Evolutionary conservation across 2,113 vertebrate genomes (phyloP), one percentile per base, ranked within the genome.

Genomic region (Cryptotis parvus): DNA sequence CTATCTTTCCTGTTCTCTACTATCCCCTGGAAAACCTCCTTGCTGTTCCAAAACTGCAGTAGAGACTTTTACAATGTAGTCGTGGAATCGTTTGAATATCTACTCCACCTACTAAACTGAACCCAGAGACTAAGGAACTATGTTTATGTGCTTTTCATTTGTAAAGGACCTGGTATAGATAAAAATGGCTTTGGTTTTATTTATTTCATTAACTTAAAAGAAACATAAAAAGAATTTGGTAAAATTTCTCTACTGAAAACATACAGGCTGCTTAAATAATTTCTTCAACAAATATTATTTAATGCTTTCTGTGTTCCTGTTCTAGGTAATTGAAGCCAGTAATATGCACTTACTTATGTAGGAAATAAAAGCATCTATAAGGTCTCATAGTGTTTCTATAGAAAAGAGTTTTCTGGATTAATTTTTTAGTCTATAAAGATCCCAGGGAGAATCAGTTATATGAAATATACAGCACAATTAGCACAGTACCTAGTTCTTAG

Each of bases 201-300:
- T 73, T 80, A 77, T 55, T 90, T 79, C 1, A 35, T 86, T 90
- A 29, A 66, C 37, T 85, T 70, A 41, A 39, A n/a, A 87, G 55
- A 58, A 20, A 58, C 20, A 58, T 58, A 22, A 58, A 58, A 58
- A 49, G 45, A 22, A 58, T 58, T 58, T 18, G 24, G 18, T 22
- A 58, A 58, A 58, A 78, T 66, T 43, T 33, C 33, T 31, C 81
- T 82, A 75, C 49, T 90, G 89, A 9, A 72, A 85, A 85, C 4
- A 15, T 74, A 9, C 12, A 63, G 89, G 37, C 31, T 22, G 43
- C 61, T 91, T 81, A 75, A 74, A 78, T 55, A 43, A 89, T 85
- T 87, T 89, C 43, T 89, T 88, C 22, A 79, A 72, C 20, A 87
- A 80, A 68, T 82, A 87, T 7, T 69, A n/a, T 72, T 79, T 31